Evolutionary conservation across 2,797 vertebrate genomes (phyloP), one percentile per base, ranked within the genome.

Genomic region (Distichodus sexfasciatus): DNA sequence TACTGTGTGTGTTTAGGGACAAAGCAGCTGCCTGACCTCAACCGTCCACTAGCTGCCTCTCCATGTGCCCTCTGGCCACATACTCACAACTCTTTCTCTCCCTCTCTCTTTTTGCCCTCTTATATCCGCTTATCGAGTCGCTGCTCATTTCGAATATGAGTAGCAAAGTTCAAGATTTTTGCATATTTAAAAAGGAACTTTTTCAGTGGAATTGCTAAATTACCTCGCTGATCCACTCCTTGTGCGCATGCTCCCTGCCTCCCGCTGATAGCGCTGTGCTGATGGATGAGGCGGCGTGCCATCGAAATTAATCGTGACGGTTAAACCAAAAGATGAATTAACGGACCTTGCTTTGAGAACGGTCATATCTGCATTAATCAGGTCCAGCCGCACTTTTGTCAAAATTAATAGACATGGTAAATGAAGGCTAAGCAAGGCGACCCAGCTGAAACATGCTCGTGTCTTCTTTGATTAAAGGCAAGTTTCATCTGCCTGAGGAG

Each of bases 251-350:
- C 17, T 10, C 59, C 46, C 31, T 53, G 4, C 4, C 11, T 63
- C 3, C 53, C 17, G 36, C 3, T 65, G 31, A 28, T 57, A 11
- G 41, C 19, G 41, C 65, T 65, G 54, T 55, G 38, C 71, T 88
- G 87, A 90, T 85, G 78, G 80, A 87, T 90, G 84, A 71, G 77
- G 71, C 40, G 17, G 75, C 47, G 26, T 75, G 46, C 66, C 72
- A 55, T 77, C 70, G 26, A 73, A 76, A 60, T 76, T 77, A 76
- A 69, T 53, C 28, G 41, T 47, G 75, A 38, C 66, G 15, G 77
- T 77, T 76, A 69, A 71, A 76, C 54, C 74, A 77, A 75, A 72
- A 72, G 48, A 78, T 75, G 72, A 81, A 84, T 83, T 76, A 83
- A 85, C 84, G 68, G 71, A 75, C 69, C 77, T 69, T 71, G 3